Conservation (phyloP, 2,888 invertebrate genomes). For the Stomorhina lunata region DNA sequence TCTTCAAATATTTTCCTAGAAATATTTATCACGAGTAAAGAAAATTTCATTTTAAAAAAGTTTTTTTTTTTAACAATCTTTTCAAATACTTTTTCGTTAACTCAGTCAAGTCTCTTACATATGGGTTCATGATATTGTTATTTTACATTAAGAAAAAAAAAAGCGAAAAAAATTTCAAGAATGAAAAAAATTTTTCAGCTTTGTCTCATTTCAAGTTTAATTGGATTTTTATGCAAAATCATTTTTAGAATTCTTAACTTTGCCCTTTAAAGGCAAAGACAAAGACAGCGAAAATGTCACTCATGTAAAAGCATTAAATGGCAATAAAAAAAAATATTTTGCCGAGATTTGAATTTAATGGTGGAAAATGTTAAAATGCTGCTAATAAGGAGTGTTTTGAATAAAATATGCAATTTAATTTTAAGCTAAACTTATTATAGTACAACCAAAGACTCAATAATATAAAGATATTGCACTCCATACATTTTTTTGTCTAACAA, state of each 20-base stretch:
- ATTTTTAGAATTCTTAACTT: slow-evolving; percentile 4
- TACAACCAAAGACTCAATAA: too few relatives aligned
- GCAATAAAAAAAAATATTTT: neutral
- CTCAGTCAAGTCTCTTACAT: neutral
- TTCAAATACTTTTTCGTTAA: neutral
- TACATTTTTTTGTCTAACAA: too few relatives aligned
- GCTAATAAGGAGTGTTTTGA: too few relatives aligned
- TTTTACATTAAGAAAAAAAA: neutral
- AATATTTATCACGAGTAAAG: neutral
- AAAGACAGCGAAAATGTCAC: neutral
- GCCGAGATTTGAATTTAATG: slow-evolving; percentile 47
- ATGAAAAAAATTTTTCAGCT: neutral
- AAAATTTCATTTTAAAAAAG: neutral
- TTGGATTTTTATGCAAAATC: slow-evolving; percentile 61
- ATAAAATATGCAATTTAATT: too few relatives aligned
- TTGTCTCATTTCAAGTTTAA: slow-evolving; percentile 61
- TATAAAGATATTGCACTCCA: too few relatives aligned
- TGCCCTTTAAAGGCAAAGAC: neutral
- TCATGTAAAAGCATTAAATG: neutral
- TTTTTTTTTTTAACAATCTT: neutral
- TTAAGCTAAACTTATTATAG: too few relatives aligned
- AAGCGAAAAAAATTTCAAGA: neutral
- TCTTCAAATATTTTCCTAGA: neutral
- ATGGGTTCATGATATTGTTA: neutral
- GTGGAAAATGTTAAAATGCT: neutral